phyloP scores from a whole-genome alignment of 2,888 invertebrate genomes.

The Vesta saturnalis region DNA sequence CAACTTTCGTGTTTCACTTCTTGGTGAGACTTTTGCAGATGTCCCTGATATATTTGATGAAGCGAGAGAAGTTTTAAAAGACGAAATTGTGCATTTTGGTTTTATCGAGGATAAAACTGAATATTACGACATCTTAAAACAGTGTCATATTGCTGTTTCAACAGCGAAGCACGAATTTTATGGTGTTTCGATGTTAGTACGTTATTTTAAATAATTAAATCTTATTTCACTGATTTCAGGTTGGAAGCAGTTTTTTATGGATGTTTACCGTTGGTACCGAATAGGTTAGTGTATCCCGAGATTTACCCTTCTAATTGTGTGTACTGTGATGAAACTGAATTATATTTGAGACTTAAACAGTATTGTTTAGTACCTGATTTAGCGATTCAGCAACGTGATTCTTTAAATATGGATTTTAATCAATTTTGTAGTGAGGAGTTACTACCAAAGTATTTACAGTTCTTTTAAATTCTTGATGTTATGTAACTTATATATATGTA shows the following conservation, averaged over 20 bases:
- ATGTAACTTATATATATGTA: no score
- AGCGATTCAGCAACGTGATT: constrained; percentile 55
- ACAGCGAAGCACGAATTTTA: constrained; percentile 82
- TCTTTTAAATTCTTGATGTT: no score
- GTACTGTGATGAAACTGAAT: constrained; percentile 68
- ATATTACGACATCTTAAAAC: constrained; percentile 67
- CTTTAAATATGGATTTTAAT: constrained; percentile 60
- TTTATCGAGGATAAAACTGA: constrained; percentile 65
- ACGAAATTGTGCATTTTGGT: constrained; percentile 69
- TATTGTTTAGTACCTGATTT: constrained; percentile 64
- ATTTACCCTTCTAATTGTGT: constrained; percentile 71
- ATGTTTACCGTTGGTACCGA: constrained; percentile 77
- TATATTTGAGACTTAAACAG: constrained; percentile 66
- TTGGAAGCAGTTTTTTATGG: constrained; percentile 75
- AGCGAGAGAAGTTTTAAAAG: constrained; percentile 62
- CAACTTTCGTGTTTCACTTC: constrained; percentile 69
- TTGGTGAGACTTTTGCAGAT: constrained; percentile 71
- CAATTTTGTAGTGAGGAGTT: constrained; percentile 56
- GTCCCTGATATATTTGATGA: constrained; percentile 69
- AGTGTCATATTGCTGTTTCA: constrained; percentile 74
- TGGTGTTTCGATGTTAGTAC: constrained; percentile 76
- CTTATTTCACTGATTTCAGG: constrained; percentile 58
- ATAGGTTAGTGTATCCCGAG: constrained; percentile 76
- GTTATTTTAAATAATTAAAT: background rate
- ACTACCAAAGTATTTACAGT: constrained; percentile 47